Conservation (phyloP, 2,797 vertebrate genomes). For the Scleropages formosus region DNA sequence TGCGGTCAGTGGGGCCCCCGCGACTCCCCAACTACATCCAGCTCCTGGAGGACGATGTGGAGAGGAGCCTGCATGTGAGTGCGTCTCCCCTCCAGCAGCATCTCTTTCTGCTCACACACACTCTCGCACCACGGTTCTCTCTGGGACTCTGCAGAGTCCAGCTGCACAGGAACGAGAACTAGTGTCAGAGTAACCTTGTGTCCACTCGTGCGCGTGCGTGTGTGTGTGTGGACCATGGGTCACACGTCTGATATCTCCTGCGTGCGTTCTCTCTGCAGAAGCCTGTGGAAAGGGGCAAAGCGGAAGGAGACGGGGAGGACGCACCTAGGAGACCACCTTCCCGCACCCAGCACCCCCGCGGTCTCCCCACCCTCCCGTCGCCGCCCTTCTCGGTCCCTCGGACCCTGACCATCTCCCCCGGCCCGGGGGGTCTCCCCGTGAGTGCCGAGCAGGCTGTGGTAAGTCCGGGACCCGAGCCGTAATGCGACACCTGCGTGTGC, state of each 20-base stretch:
- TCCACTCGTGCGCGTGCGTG: background rate
- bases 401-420: slow-evolving; percentile 52
- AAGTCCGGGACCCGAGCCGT: slow-evolving; percentile 63
- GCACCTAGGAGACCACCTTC: slow-evolving; percentile 37
- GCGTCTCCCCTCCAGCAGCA: background rate
- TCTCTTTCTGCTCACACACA: background rate
- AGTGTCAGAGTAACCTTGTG: too few species aligned
- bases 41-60: slow-evolving; percentile 62
- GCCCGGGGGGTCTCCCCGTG: slow-evolving; percentile 59
- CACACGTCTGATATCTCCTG: background rate
- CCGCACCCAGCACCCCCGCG: slow-evolving; percentile 35
- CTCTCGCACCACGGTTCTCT: background rate
- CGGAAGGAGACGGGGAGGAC: slow-evolving; percentile 49
- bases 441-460: slow-evolving; percentile 69
- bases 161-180: too few species aligned
- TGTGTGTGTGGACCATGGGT: background rate
- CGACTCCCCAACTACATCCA: slow-evolving; percentile 57
- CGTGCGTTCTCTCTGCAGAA: slow-evolving; percentile 51
- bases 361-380: slow-evolving; percentile 41
- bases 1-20: slow-evolving; percentile 42
- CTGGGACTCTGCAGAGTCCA: too few species aligned
- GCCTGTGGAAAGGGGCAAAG: slow-evolving; percentile 31
- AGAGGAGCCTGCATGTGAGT: slow-evolving; percentile 62
- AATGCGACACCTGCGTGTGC: slow-evolving; percentile 46
- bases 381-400: slow-evolving; percentile 51